Percentiles rank a stretch among this genome's conserved stretches.
These are phyloP conservation scores for Theonella swinhoei DNA, from an alignment of 37 sponge, comb jelly and placozoan genomes.

Conservation along the genomic window DNA sequence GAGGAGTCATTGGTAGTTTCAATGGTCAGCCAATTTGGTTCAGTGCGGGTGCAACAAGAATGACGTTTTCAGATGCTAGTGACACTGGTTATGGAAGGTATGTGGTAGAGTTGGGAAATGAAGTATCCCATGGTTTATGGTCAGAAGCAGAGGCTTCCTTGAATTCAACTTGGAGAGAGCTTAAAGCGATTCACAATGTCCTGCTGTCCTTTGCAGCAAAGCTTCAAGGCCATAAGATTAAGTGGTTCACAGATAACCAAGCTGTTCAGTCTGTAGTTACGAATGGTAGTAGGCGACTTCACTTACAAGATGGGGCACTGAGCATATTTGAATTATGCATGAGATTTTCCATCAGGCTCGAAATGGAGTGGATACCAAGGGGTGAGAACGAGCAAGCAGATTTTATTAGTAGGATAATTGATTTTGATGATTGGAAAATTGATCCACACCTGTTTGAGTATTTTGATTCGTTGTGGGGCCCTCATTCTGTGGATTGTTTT, in stretches of 20 bases:
- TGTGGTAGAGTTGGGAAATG: not conserved
- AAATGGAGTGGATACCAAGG: constrained; percentile 38
- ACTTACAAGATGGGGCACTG: constrained; percentile 12
- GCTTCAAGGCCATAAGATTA: not conserved
- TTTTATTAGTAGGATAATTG: constrained; percentile 2
- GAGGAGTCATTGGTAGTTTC: not conserved
- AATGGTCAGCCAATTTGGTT: constrained; percentile 20
- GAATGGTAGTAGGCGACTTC: not conserved
- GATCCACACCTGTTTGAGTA: not conserved
- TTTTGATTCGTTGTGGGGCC: constrained; percentile 23
- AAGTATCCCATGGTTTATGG: constrained; percentile 4
- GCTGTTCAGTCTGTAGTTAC: not conserved
- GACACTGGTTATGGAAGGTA: constrained; percentile 30
- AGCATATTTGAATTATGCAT: constrained; percentile 4
- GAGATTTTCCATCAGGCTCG: not conserved
- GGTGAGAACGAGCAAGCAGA: constrained; percentile 10
- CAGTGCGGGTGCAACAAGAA: not conserved
- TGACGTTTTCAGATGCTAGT: constrained; percentile 37
- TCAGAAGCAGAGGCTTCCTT: not conserved
- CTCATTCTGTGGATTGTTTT: constrained; percentile 44
- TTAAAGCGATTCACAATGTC: constrained; percentile 1
- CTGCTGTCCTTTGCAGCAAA: not conserved
- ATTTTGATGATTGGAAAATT: constrained; percentile 28
- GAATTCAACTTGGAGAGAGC: constrained; percentile 36
- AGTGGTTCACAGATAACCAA: constrained; percentile 38